A percentile compares a stretch with the other conserved stretches of the same genome.
These are phyloP conservation scores for Colius striatus DNA, from an alignment of 2,113 vertebrate genomes.

Conservation along the genomic window DNA sequence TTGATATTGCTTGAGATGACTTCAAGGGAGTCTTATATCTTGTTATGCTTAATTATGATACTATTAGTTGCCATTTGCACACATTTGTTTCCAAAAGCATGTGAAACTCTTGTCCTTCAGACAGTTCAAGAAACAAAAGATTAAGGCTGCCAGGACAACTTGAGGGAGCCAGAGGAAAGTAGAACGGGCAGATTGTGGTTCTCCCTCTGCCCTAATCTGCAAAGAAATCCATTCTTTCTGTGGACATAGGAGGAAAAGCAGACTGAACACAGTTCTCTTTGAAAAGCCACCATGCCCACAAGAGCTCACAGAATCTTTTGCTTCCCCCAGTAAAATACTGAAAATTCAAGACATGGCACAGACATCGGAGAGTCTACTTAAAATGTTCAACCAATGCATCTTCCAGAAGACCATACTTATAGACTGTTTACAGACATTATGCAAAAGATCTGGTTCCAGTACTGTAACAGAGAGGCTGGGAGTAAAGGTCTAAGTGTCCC, in stretches of 20 bases:
- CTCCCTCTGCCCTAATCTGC: neutral
- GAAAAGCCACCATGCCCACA: neutral
- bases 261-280: neutral
- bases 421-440: neutral
- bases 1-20: neutral
- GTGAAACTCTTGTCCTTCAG: neutral
- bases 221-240: neutral
- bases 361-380: neutral
- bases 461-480: accelerated
- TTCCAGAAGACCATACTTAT: neutral
- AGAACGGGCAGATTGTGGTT: neutral
- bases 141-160: neutral
- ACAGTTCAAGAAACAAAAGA: neutral
- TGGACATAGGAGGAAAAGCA: neutral
- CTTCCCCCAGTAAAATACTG: neutral
- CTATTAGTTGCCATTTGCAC: neutral
- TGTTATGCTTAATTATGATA: neutral
- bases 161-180: neutral
- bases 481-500: neutral
- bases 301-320: neutral
- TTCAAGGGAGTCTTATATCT: neutral
- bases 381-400: neutral
- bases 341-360: neutral
- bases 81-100: neutral
- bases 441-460: neutral